phyloP scores from a whole-genome alignment of 2,888 invertebrate species.

The Eupithecia centaureata region DNA sequence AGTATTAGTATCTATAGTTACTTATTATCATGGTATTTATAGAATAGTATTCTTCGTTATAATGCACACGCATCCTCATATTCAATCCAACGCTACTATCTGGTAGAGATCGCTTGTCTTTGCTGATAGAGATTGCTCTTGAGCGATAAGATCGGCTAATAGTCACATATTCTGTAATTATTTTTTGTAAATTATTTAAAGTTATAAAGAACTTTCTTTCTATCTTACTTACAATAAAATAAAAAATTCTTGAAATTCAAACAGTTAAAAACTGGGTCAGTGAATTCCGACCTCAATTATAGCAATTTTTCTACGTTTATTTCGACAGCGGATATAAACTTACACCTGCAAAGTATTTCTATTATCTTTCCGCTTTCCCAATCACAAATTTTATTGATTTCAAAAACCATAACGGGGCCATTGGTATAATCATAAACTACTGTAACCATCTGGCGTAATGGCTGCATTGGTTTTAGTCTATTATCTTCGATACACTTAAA shows the following conservation, averaged over 20 bases:
- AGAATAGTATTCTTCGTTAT: no score
- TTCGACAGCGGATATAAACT: neutral
- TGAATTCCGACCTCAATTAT: neutral
- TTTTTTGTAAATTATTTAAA: no score
- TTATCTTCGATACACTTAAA: conserved; percentile 22
- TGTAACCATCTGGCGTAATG: neutral
- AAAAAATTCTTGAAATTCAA: neutral
- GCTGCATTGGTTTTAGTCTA: conserved; percentile 7
- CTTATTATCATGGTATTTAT: no score
- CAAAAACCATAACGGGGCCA: neutral
- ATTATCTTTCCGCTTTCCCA: neutral
- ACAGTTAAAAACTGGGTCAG: neutral
- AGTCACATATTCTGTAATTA: no score
- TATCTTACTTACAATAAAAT: no score
- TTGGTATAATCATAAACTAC: conserved; percentile 7
- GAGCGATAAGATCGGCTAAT: no score
- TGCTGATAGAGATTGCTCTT: no score
- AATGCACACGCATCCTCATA: no score
- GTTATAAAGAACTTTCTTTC: no score
- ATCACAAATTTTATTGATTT: conserved; percentile 11
- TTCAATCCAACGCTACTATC: no score
- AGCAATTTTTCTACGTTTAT: neutral
- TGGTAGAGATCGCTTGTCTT: no score
- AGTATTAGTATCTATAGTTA: no score
- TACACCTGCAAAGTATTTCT: neutral